phyloP scores from a whole-genome alignment of 1,140 invertebrate species.

The Drosophila mayri region DNA sequence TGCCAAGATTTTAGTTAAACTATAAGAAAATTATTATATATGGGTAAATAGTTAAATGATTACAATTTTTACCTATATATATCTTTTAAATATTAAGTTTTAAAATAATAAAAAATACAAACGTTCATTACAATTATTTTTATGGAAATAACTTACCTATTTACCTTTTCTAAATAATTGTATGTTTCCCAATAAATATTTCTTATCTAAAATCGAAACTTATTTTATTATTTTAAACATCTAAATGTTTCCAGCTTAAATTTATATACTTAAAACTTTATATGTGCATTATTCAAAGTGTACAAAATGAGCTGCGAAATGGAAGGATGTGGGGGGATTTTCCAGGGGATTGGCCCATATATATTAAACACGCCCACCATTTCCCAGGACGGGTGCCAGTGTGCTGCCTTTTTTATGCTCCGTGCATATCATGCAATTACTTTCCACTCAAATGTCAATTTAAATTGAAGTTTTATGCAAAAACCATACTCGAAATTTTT shows the following conservation, averaged over 20 bases:
- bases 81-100: neutral
- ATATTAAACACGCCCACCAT: constrained; percentile 74
- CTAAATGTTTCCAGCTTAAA: neutral
- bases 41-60: neutral
- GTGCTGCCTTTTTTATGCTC: constrained; percentile 69
- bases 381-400: constrained; percentile 51
- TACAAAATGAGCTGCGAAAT: constrained; percentile 14
- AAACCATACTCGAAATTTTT: constrained; percentile 79
- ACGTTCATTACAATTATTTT: neutral
- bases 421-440: constrained; percentile 81
- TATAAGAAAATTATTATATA: no score
- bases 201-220: neutral
- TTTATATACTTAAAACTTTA: no score
- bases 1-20: neutral
- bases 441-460: constrained; percentile 83
- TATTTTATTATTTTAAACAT: neutral
- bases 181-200: neutral
- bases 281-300: constrained; percentile 3
- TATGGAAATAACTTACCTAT: no score
- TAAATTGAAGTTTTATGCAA: constrained; percentile 84
- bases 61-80: neutral
- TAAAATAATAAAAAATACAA: neutral
- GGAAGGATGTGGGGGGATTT: constrained; percentile 5
- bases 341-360: constrained; percentile 42
- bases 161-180: neutral